Conservation (phyloP, 2,888 invertebrate species). For the Pardosa pseudoannulata region DNA sequence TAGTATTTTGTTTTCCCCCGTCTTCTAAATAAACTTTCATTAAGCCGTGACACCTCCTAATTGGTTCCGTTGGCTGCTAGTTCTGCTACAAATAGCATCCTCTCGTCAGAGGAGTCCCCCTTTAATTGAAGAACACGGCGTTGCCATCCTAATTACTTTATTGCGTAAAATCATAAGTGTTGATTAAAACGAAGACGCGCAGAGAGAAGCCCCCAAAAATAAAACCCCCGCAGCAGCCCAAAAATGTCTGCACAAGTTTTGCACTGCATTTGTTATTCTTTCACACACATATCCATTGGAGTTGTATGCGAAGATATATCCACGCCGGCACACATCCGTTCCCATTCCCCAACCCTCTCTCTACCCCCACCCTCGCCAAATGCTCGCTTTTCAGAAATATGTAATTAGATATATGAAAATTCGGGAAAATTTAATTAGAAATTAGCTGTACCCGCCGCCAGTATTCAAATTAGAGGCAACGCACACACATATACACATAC, state of each 20-base stretch:
- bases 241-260: slow-evolving; percentile 70
- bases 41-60: slow-evolving; percentile 7
- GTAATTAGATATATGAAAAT: slow-evolving; percentile 73
- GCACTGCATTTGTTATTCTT: slow-evolving; percentile 69
- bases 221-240: slow-evolving; percentile 50
- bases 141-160: slow-evolving; percentile 64
- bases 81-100: slow-evolving; percentile 2
- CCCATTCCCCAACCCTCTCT: not conserved
- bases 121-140: slow-evolving; percentile 51
- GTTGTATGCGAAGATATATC: slow-evolving; percentile 41
- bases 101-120: slow-evolving; percentile 12
- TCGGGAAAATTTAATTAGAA: slow-evolving; percentile 73
- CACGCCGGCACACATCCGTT: slow-evolving; percentile 58
- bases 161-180: slow-evolving; percentile 62
- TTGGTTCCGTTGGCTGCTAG: not conserved
- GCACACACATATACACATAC: slow-evolving; percentile 63
- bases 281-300: slow-evolving; percentile 36
- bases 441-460: slow-evolving; percentile 72
- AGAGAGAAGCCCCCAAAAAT: slow-evolving; percentile 24
- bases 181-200: slow-evolving; percentile 43
- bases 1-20: not conserved
- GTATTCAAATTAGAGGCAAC: slow-evolving; percentile 70
- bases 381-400: slow-evolving; percentile 72
- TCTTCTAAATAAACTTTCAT: slow-evolving; percentile 9
- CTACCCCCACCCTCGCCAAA: slow-evolving; percentile 32